Percentiles rank a stretch among this genome's conserved stretches.
phyloP scores from a whole-genome alignment of 2,797 vertebrate genomes.

The Syngnathus rostellatus region DNA sequence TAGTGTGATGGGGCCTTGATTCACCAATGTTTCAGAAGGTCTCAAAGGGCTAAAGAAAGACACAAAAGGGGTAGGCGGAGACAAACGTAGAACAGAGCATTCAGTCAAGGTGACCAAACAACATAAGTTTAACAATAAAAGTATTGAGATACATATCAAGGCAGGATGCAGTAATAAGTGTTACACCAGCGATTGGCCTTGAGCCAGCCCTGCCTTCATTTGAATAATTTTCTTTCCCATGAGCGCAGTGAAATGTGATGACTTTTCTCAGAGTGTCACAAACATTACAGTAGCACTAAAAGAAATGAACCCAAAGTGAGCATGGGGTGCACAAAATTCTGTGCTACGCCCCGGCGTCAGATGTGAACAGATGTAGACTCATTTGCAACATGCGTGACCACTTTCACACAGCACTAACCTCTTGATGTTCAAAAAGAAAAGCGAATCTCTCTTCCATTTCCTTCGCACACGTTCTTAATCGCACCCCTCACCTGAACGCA shows the following conservation, averaged over 20 bases:
- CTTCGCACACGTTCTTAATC: conserved; percentile 23
- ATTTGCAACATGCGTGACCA: conserved; percentile 24
- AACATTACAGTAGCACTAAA: conserved; percentile 16
- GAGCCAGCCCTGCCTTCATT: conserved; percentile 17
- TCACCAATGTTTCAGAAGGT: conserved; percentile 45
- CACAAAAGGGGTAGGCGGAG: conserved; percentile 21
- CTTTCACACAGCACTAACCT: conserved; percentile 23
- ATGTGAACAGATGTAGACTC: conserved; percentile 33
- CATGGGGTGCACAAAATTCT: not conserved
- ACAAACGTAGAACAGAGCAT: conserved; percentile 50
- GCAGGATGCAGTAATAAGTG: conserved; percentile 42
- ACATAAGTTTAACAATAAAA: conserved; percentile 52
- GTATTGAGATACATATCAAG: conserved; percentile 50
- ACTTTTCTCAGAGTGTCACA: conserved; percentile 9
- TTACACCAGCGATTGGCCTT: conserved; percentile 44
- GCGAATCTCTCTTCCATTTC: conserved; percentile 23
- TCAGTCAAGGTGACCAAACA: conserved; percentile 60
- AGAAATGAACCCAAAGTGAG: conserved; percentile 4
- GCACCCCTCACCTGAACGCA: conserved; percentile 24
- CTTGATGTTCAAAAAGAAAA: conserved; percentile 21
- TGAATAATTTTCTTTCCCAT: not conserved
- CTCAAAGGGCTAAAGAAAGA: conserved; percentile 25
- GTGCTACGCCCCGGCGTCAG: conserved; percentile 28
- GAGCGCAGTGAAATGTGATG: conserved; percentile 14
- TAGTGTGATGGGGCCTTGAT: conserved; percentile 19